Conservation (phyloP, 37 sponge, comb jelly and placozoan genomes). For the Amphimedon queenslandica region DNA sequence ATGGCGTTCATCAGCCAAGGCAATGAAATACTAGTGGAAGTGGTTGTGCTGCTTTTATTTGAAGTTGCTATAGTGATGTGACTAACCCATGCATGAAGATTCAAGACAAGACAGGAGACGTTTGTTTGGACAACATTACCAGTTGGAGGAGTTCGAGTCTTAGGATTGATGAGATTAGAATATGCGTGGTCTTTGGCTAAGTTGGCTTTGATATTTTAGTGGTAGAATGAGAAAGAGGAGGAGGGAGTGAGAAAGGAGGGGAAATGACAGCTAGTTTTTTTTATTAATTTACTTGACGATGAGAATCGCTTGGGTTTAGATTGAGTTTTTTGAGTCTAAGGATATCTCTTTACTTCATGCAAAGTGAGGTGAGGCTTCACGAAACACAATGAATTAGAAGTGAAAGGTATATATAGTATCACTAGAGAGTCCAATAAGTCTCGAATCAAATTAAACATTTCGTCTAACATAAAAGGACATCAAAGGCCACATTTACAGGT, state of each 20-base stretch:
- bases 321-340: neutral
- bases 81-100: neutral
- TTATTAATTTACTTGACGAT: neutral
- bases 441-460: conserved; percentile 77
- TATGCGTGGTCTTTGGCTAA: neutral
- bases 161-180: neutral
- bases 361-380: neutral
- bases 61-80: neutral
- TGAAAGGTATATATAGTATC: neutral
- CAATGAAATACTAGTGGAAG: neutral
- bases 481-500: conserved; percentile 91
- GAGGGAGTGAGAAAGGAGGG: no score
- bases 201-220: neutral
- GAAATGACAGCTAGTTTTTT: neutral
- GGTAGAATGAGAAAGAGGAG: neutral
- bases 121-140: neutral
- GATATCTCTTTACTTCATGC: neutral
- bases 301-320: neutral
- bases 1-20: neutral
- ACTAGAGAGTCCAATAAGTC: conserved; percentile 21
- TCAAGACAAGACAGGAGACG: neutral
- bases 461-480: conserved; percentile 78
- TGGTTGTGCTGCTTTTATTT: neutral
- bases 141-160: no score
- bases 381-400: neutral